A percentile compares a stretch with the other conserved stretches of the same genome.
Evolutionary conservation across 2,888 invertebrate species (phyloP).

Genomic region (Smittia aterrima): DNA sequence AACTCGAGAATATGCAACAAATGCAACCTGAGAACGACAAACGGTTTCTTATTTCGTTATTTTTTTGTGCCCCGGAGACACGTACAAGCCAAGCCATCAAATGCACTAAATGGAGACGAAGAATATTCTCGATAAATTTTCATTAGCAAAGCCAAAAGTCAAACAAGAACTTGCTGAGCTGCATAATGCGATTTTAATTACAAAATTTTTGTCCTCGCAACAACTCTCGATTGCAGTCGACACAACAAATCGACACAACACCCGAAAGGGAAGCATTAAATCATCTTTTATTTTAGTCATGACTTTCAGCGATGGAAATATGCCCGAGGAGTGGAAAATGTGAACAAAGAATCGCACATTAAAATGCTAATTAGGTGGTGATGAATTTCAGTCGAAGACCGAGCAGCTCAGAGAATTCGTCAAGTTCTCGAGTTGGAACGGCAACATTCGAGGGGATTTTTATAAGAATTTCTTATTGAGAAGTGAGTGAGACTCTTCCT

Average conservation of each 20-base stretch:
- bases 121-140: not conserved
- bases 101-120: not conserved
- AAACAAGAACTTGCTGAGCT: not conserved
- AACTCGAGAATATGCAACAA: not conserved
- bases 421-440: too few species aligned
- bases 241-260: not conserved
- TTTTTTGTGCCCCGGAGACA: not conserved
- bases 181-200: conserved; percentile 22
- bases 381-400: not conserved
- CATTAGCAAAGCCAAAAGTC: not conserved
- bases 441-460: too few species aligned
- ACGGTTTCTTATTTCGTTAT: conserved; percentile 1
- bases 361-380: conserved; percentile 18
- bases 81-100: not conserved
- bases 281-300: conserved; percentile 3
- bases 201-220: not conserved
- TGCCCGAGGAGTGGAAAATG: not conserved
- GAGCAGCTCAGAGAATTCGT: too few species aligned
- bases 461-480: too few species aligned
- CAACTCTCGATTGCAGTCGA: not conserved
- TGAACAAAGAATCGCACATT: conserved; percentile 19
- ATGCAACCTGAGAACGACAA: conserved; percentile 11
- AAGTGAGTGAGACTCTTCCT: too few species aligned
- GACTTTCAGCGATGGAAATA: not conserved
- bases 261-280: conserved; percentile 16